A percentile compares a stretch with the other conserved stretches of the same genome.
phyloP scores from a whole-genome alignment of 2,113 vertebrate species.

The Coregonus clupeaformis region DNA sequence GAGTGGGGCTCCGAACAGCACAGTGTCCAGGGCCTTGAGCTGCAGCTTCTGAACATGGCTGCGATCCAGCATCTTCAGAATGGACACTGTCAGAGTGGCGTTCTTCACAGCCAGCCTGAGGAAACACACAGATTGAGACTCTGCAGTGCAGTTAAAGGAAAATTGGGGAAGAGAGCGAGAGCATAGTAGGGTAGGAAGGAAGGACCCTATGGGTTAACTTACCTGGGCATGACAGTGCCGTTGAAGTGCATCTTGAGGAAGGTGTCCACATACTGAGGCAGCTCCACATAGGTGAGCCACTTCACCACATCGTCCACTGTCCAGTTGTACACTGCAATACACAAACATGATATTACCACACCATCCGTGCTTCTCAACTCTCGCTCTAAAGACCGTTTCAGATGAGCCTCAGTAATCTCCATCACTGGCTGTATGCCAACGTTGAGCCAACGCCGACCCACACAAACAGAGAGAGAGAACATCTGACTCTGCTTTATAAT shows the following conservation, averaged over 20 bases:
- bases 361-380: neutral
- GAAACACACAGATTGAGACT: slow-evolving; percentile 30
- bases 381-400: slow-evolving; percentile 14
- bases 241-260: slow-evolving; percentile 90
- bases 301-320: slow-evolving; percentile 89
- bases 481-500: slow-evolving; percentile 13
- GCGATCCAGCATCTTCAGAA: slow-evolving; percentile 92
- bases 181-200: too few species aligned
- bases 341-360: slow-evolving; percentile 3
- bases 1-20: slow-evolving; percentile 91
- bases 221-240: slow-evolving; percentile 93
- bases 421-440: neutral
- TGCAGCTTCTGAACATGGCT: slow-evolving; percentile 96
- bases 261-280: slow-evolving; percentile 90
- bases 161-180: neutral
- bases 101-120: slow-evolving; percentile 91
- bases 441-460: neutral
- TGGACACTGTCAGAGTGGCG: slow-evolving; percentile 81
- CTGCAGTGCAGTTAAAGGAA: slow-evolving; percentile 21
- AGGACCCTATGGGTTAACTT: slow-evolving; percentile 25
- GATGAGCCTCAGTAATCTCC: neutral
- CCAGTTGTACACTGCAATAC: slow-evolving; percentile 90
- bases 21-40: slow-evolving; percentile 92
- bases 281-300: slow-evolving; percentile 94
- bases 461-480: neutral